Evolutionary conservation across 2,113 vertebrate genomes (phyloP).

Genomic region (Arvicanthis niloticus): DNA sequence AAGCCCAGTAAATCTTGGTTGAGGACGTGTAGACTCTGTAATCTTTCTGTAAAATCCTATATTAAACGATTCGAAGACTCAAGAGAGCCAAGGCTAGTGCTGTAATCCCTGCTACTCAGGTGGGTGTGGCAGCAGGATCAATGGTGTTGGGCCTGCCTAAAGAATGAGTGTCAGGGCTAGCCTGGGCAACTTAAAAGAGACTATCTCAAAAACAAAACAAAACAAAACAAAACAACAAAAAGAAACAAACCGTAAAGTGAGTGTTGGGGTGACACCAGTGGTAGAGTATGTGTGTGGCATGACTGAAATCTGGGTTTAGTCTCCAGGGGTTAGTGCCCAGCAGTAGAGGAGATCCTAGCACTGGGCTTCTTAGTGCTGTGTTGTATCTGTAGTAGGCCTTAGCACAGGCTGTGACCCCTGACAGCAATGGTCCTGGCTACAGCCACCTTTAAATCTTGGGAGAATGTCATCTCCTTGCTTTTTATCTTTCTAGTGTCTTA

Average conservation of each 20-base stretch:
- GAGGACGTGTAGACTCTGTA: background rate
- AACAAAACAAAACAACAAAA: too few relatives aligned
- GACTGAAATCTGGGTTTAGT: background rate
- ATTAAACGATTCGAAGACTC: conserved; percentile 40
- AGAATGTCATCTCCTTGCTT: background rate
- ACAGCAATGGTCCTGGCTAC: background rate
- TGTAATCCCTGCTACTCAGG: background rate
- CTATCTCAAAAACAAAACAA: background rate
- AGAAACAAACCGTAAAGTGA: too few relatives aligned
- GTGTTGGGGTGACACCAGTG: background rate
- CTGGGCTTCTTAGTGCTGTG: background rate
- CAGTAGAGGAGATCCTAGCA: background rate
- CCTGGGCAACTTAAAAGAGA: background rate
- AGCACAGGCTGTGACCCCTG: background rate
- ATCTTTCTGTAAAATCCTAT: conserved; percentile 26
- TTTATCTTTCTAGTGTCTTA: background rate
- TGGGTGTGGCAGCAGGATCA: background rate
- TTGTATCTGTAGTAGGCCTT: background rate
- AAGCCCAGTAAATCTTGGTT: background rate
- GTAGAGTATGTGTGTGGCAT: background rate
- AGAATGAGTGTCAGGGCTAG: background rate
- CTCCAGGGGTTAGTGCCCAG: background rate
- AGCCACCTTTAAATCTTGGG: background rate
- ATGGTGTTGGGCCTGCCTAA: background rate
- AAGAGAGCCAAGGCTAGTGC: too few relatives aligned